A percentile compares a stretch with the other conserved stretches of the same genome.
phyloP scores from a whole-genome alignment of 2,113 vertebrate genomes.

The Mus spicilegus region DNA sequence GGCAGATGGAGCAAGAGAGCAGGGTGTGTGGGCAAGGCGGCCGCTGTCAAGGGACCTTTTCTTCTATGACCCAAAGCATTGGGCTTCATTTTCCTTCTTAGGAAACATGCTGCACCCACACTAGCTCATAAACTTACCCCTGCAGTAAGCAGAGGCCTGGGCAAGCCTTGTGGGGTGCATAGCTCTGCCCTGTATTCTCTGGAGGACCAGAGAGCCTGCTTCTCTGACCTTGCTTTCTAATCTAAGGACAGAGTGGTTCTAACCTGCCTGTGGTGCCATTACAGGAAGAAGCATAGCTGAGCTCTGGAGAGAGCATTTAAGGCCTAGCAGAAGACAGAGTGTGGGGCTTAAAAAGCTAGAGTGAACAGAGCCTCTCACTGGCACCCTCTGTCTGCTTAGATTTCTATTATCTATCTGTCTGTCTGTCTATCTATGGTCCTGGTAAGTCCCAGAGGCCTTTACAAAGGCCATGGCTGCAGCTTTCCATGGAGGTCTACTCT shows the following conservation, averaged over 20 bases:
- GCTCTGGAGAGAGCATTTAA: background rate
- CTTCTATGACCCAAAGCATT: background rate
- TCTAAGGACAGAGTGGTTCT: background rate
- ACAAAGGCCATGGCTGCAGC: background rate
- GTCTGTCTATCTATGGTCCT: no score
- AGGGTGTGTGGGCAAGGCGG: conserved; percentile 38
- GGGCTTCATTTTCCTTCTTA: background rate
- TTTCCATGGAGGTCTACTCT: background rate
- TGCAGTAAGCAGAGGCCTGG: background rate
- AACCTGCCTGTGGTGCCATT: background rate
- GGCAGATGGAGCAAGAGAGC: conserved; percentile 8
- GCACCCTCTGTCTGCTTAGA: background rate
- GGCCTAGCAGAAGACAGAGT: background rate
- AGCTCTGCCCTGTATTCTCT: background rate
- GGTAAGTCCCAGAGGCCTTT: background rate
- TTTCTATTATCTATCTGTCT: no score
- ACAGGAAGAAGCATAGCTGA: background rate
- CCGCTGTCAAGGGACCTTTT: conserved; percentile 50
- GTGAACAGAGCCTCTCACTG: background rate
- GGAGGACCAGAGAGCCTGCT: background rate
- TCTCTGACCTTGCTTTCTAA: background rate
- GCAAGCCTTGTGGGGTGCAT: background rate
- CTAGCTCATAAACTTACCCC: background rate
- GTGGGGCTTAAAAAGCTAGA: no score
- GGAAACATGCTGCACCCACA: background rate